These are phyloP conservation scores for Psilopogon haemacephalus DNA, from an alignment of 2,113 vertebrate genomes.

Conservation along the genomic window DNA sequence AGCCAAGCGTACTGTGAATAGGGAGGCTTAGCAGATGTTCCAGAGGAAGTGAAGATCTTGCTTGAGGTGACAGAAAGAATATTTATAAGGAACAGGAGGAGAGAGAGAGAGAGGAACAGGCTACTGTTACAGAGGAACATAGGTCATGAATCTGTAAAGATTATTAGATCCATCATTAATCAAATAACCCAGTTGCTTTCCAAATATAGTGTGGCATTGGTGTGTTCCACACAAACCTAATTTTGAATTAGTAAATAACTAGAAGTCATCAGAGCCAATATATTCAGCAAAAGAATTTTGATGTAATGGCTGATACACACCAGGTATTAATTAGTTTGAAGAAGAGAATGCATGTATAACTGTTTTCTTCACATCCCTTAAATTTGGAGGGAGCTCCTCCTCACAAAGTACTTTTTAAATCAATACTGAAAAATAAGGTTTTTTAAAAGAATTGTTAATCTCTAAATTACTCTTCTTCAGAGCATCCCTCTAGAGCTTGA, in stretches of 20 bases:
- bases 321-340: not conserved
- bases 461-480: not conserved
- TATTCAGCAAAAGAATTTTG: not conserved
- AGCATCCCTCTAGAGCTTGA: not conserved
- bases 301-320: not conserved
- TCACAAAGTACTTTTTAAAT: not conserved
- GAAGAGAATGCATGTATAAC: not conserved
- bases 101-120: not conserved
- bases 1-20: slow-evolving; percentile 34
- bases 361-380: not conserved
- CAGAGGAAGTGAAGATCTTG: slow-evolving; percentile 15
- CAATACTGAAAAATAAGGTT: not conserved
- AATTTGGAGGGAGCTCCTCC: not conserved
- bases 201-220: not conserved
- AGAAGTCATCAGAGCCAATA: not conserved
- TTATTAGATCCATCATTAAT: not conserved
- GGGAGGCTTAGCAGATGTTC: slow-evolving; percentile 39
- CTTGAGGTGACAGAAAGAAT: not conserved
- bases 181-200: not conserved
- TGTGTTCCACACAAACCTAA: not conserved
- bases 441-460: not conserved
- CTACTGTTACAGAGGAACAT: not conserved
- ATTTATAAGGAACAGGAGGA: not conserved
- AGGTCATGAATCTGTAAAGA: not conserved
- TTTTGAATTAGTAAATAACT: not conserved